Evolutionary conservation across 2,888 invertebrate species (phyloP).

Genomic region (Phyllotreta cruciferae): DNA sequence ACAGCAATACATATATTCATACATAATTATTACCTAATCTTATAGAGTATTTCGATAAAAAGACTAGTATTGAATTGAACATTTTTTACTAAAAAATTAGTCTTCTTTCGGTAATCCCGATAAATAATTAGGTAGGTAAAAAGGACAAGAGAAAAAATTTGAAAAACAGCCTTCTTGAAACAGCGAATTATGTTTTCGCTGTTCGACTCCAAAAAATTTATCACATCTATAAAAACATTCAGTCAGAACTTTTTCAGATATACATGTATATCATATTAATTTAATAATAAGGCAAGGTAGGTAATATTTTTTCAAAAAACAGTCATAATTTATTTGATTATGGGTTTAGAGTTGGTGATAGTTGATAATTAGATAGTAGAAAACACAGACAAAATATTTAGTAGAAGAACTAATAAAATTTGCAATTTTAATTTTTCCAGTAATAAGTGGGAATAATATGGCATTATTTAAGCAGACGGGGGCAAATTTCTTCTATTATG

Average conservation of each 20-base stretch:
- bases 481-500: no score
- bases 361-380: neutral
- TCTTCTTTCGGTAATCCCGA: neutral
- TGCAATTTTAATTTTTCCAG: no score
- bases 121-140: neutral
- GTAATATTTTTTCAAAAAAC: conserved; percentile 22
- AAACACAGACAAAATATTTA: no score
- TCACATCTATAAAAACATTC: conserved; percentile 38
- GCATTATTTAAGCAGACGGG: no score
- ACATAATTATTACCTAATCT: no score
- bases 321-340: conserved; percentile 18
- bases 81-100: neutral
- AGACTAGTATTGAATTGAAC: neutral
- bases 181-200: conserved; percentile 1
- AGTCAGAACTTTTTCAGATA: conserved; percentile 36
- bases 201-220: conserved; percentile 29
- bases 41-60: neutral
- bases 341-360: conserved; percentile 1
- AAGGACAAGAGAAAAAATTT: conserved; percentile 20
- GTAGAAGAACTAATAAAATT: no score
- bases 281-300: conserved; percentile 35
- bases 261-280: conserved; percentile 6
- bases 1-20: no score
- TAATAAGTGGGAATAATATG: no score
- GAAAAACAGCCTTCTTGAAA: conserved; percentile 24